A percentile compares a stretch with the other conserved stretches of the same genome.
Conservation (phyloP, 2,888 invertebrate genomes). For the Volucella bombylans region DNA sequence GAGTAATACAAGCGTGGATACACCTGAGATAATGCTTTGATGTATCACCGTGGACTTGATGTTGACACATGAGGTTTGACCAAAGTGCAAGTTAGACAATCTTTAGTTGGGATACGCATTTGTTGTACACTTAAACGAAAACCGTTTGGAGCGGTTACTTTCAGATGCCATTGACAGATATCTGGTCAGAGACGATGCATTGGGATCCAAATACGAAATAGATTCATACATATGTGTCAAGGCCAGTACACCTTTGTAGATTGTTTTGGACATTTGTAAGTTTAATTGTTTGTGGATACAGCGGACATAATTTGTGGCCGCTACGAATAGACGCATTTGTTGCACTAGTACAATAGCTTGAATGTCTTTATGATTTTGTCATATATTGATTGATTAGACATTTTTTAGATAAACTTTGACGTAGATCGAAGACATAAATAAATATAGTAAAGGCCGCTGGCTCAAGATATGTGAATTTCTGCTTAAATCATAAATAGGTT, state of each 20-base stretch:
- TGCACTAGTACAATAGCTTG: background rate
- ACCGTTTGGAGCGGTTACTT: background rate
- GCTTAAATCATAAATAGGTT: too few relatives aligned
- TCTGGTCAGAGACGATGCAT: constrained; percentile 21
- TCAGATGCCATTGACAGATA: constrained; percentile 38
- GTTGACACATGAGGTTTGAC: constrained; percentile 17
- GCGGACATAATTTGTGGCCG: constrained; percentile 1
- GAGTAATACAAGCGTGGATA: too few relatives aligned
- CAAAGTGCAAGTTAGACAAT: constrained; percentile 21
- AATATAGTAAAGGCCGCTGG: background rate
- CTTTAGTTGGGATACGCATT: too few relatives aligned
- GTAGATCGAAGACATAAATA: constrained; percentile 7
- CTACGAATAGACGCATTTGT: constrained; percentile 3
- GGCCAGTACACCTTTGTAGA: constrained; percentile 21
- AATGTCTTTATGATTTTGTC: constrained; percentile 20
- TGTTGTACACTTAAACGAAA: constrained; percentile 1
- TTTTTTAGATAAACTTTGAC: constrained; percentile 3
- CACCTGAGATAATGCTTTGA: too few relatives aligned
- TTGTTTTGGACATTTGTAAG: constrained; percentile 43
- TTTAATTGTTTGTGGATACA: background rate
- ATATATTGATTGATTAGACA: constrained; percentile 22
- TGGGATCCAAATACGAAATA: constrained; percentile 12
- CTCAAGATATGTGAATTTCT: background rate
- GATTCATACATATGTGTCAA: constrained; percentile 51
- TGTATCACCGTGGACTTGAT: background rate